Percentiles rank a stretch among this genome's conserved stretches.
Evolutionary conservation across 2,113 vertebrate genomes (phyloP).

Genomic region (Gallinago jamesoni): DNA sequence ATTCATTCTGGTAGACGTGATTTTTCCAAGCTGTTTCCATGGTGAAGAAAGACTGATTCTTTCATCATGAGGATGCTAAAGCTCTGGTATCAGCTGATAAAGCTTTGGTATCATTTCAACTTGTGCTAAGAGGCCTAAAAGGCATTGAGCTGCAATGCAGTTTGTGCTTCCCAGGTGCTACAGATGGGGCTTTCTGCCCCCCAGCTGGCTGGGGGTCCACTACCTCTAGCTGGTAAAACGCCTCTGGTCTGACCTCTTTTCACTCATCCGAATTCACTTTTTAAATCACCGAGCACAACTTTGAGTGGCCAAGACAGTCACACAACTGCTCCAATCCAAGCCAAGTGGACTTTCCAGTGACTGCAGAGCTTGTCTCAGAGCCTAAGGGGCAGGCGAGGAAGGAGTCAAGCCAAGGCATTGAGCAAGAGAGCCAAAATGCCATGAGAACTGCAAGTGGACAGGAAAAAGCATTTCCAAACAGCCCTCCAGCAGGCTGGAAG

Average conservation of each 20-base stretch:
- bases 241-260: background rate
- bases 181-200: background rate
- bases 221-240: background rate
- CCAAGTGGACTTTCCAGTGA: constrained; percentile 35
- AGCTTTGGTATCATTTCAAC: background rate
- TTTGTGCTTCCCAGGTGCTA: background rate
- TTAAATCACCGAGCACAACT: background rate
- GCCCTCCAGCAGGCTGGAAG: background rate
- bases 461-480: background rate
- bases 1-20: background rate
- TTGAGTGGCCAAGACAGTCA: background rate
- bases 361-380: background rate
- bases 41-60: background rate
- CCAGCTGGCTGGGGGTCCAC: background rate
- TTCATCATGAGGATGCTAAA: background rate
- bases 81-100: background rate
- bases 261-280: background rate
- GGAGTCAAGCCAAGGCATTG: constrained; percentile 1
- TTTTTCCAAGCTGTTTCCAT: background rate
- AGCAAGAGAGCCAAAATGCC: constrained; percentile 11
- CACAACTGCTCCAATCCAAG: background rate
- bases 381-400: background rate
- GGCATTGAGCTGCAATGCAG: background rate
- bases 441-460: background rate
- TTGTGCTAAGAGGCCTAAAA: background rate